Base-by-base conservation (phyloP, 2,888 invertebrate species). In the Dioctria linearis region DNA sequence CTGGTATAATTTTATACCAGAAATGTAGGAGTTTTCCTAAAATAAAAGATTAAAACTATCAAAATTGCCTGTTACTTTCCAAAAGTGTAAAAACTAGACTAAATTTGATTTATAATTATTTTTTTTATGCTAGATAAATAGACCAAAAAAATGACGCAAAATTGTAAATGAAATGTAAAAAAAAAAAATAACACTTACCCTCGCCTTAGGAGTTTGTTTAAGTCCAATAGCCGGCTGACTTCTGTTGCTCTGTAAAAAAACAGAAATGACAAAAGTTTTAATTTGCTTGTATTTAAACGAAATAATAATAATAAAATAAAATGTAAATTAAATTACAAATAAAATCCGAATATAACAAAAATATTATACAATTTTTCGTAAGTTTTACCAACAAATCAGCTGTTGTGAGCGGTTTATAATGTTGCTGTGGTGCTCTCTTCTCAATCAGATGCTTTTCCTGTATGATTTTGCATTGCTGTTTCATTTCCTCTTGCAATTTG, bases 171-270 rank as follows among this genome's bases (percentile, higher is more conserved):
- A 0, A 25, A 25, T 25, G 54, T 54, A 8, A 25, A 25, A 25
- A 25, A 25, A 25, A 6, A 54, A 49, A 71, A 9, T 73, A n/a
- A 2, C 25, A 91, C 92, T 93, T 87, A 93, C 93, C 91, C 93
- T 90, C 81, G 92, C 89, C 88, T 93, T 93, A 78, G 93, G 92
- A 67, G 92, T 92, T 86, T 93, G 92, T 86, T 93, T 93, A 81
- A 93, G 85, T 80, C 93, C 93, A 83, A 93, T 93, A 71, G 93
- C 93, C 59, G 93, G 93, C 85, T 93, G 93, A 85, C 93, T 93
- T 86, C 93, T 88, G 86, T 92, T 93, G 85, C 93, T 93, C 93
- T 93, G 90, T 57, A 91, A 91, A 85, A 84, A 82, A 51, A 61
- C n/a, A 67, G 67, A 80, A 71, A 69, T 11, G 73, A 80, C n/a